Evolutionary conservation across 2,113 vertebrate genomes (phyloP), one percentile per base, ranked within the genome.

Genomic region (Serilophus lunatus): DNA sequence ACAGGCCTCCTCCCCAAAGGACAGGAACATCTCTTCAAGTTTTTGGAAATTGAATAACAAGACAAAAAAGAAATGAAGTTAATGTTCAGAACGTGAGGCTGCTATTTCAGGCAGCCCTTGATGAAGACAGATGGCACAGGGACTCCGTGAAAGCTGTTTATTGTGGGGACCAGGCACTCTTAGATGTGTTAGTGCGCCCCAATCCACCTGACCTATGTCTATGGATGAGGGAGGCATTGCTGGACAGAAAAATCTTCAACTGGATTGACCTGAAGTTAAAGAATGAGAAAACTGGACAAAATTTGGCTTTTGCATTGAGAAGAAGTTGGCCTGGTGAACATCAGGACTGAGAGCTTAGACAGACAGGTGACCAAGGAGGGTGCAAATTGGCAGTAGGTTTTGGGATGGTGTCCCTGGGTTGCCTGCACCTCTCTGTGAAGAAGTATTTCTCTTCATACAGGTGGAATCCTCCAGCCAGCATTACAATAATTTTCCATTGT

Each of bases 131-230:
- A 35, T 25, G 1, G 1, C 38, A 25, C 12, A 82, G 49, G 26
- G 29, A 29, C 23, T 76, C n/a, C 10, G 35, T 64, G 53, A 74
- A 74, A 90, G 13, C 5, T 44, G 13, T 4, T 61, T 45, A 20
- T 13, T 56, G 33, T 4, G 9, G 28, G 11, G 9, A 8, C 4
- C 64, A 82, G 19, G 23, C 45, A 26, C 24, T 85, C n/a, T 40
- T 40, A 35, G 25, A n/a, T 42, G 59, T 4, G 3, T n/a, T 47
- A 10, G 3, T 40, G 29, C 29, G n/a, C 35, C 61, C 20, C 36
- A 7, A n/a, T 36, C 17, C 12, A 24, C 23, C 44, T 64, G 0
- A 0, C 19, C 26, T 36, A 10, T 1, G 2, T 38, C 33, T 6
- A 42, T 22, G 5, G 81, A 54, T 26, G 10, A 82, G 8, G 11